Evolutionary conservation across 1,140 invertebrate species (phyloP).

Genomic region (Drosophila virilis): DNA sequence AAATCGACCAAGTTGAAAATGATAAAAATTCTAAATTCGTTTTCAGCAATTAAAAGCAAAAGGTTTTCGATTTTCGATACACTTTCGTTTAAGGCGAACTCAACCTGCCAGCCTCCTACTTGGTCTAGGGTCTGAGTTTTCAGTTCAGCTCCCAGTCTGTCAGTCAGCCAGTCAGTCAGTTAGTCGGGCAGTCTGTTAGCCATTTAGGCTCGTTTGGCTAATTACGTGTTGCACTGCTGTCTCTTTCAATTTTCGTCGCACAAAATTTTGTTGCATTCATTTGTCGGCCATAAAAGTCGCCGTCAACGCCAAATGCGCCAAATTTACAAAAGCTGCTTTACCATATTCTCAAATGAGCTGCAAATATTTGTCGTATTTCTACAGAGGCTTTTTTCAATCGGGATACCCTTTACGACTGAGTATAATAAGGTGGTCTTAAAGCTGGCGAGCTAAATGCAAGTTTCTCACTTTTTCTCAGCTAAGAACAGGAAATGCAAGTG

Average conservation of each 20-base stretch:
- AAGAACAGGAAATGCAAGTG: background rate
- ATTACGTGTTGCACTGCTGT: constrained; percentile 76
- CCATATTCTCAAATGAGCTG: constrained; percentile 69
- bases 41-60: constrained; percentile 63
- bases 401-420: constrained; percentile 14
- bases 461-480: too few relatives aligned
- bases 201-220: constrained; percentile 57
- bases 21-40: constrained; percentile 58
- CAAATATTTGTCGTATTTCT: constrained; percentile 54
- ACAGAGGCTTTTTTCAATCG: constrained; percentile 14
- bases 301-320: constrained; percentile 67
- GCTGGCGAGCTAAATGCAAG: background rate
- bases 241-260: constrained; percentile 77
- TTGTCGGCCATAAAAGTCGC: constrained; percentile 80
- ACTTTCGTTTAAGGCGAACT: constrained; percentile 63
- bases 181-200: background rate
- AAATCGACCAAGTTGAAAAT: constrained; percentile 50
- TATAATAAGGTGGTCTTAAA: background rate
- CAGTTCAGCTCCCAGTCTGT: background rate
- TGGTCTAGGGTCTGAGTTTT: background rate
- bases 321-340: constrained; percentile 67
- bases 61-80: constrained; percentile 49
- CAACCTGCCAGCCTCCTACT: background rate
- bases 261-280: constrained; percentile 76
- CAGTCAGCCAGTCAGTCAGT: background rate